Conservation (phyloP, 2,888 invertebrate genomes). For the Petrophora chlorosata region DNA sequence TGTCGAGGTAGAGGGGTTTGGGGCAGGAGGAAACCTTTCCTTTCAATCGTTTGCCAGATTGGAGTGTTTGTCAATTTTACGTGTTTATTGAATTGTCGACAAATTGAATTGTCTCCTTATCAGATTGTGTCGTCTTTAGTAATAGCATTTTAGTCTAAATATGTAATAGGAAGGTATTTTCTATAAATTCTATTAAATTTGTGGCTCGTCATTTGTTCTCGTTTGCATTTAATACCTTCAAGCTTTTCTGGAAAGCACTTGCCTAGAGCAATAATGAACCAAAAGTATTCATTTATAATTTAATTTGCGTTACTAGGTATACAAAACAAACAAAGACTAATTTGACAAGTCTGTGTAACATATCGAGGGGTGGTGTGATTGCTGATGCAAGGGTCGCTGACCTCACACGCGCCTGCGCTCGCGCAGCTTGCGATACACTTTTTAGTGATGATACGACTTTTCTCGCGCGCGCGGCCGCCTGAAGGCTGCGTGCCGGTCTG, state of each 20-base stretch:
- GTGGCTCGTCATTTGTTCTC: too few relatives aligned
- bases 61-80: slow-evolving; percentile 5
- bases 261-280: too few relatives aligned
- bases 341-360: background rate
- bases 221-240: too few relatives aligned
- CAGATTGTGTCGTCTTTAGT: background rate
- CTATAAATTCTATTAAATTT: too few relatives aligned
- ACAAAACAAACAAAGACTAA: background rate
- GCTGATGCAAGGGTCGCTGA: slow-evolving; percentile 20
- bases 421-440: slow-evolving; percentile 22
- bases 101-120: slow-evolving; percentile 2
- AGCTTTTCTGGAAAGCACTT: too few relatives aligned
- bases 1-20: too few relatives aligned
- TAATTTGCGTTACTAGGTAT: background rate
- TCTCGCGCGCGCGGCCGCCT: slow-evolving; percentile 3
- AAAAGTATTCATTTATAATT: too few relatives aligned
- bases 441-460: slow-evolving; percentile 15
- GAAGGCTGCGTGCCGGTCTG: slow-evolving; percentile 8
- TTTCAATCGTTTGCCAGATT: slow-evolving; percentile 19
- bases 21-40: slow-evolving; percentile 13
- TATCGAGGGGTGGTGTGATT: slow-evolving; percentile 20
- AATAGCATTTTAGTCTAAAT: background rate
- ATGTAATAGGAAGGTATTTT: too few relatives aligned
- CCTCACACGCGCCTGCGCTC: slow-evolving; percentile 28
- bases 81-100: slow-evolving; percentile 14